Percentiles rank a stretch among this genome's conserved stretches.
These are phyloP conservation scores for Lerista edwardsae DNA, from an alignment of 2,797 vertebrate species.

Conservation along the genomic window DNA sequence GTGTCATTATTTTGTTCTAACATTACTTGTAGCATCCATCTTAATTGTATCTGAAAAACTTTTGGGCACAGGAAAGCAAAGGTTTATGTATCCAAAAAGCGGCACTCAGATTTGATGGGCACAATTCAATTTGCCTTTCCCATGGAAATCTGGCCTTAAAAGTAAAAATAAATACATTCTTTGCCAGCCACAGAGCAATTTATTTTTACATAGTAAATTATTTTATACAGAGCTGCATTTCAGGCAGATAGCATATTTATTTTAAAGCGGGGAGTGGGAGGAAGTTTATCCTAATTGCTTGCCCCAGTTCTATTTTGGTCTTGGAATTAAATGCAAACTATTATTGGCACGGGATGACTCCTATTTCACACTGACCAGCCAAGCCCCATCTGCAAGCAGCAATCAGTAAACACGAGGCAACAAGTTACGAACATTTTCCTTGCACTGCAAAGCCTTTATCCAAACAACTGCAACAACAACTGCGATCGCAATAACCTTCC, in stretches of 20 bases:
- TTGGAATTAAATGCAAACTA: slow-evolving; percentile 74
- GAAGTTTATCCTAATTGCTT: slow-evolving; percentile 63
- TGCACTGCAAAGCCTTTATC: slow-evolving; percentile 76
- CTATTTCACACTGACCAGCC: slow-evolving; percentile 65
- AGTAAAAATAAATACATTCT: slow-evolving; percentile 47
- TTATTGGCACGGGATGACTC: slow-evolving; percentile 64
- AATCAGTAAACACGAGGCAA: slow-evolving; percentile 80
- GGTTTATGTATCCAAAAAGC: slow-evolving; percentile 39
- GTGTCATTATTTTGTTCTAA: slow-evolving; percentile 35
- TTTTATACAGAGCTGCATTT: slow-evolving; percentile 41
- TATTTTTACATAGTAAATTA: slow-evolving; percentile 49
- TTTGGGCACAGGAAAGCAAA: background rate
- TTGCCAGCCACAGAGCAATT: slow-evolving; percentile 33
- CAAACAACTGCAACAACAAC: slow-evolving; percentile 75
- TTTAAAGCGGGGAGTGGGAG: slow-evolving; percentile 17
- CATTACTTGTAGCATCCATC: slow-evolving; percentile 34
- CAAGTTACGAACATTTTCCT: slow-evolving; percentile 79
- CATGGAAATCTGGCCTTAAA: slow-evolving; percentile 34
- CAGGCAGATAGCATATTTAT: slow-evolving; percentile 51
- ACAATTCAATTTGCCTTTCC: slow-evolving; percentile 17
- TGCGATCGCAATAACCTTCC: slow-evolving; percentile 75
- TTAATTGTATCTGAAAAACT: slow-evolving; percentile 30
- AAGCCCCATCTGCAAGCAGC: slow-evolving; percentile 71
- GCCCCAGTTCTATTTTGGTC: slow-evolving; percentile 67
- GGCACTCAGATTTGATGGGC: slow-evolving; percentile 12